Conservation (phyloP, 2,888 invertebrate species). For the Cacoxenus indagator region DNA sequence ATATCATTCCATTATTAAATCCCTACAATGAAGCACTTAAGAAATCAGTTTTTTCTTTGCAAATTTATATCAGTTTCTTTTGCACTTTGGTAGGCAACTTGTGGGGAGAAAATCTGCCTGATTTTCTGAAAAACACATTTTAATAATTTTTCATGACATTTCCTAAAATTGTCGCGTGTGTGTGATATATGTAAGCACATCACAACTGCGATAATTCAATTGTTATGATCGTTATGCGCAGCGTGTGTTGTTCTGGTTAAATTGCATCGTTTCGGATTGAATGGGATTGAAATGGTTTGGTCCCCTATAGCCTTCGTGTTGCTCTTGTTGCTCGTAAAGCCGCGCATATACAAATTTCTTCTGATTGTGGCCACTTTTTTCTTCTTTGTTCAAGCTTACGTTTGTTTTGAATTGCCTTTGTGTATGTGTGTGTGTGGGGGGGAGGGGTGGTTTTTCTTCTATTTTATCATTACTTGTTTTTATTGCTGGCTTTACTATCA, state of each 20-base stretch:
- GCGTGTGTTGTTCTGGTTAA: neutral
- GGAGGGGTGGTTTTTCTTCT: neutral
- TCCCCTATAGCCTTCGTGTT: neutral
- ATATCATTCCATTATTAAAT: neutral
- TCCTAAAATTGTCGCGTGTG: conserved; percentile 48
- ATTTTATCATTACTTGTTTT: neutral
- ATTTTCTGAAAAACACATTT: neutral
- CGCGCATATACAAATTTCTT: neutral
- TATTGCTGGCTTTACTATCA: conserved; percentile 17
- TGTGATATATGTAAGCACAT: conserved; percentile 48
- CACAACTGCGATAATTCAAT: conserved; percentile 62
- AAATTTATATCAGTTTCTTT: conserved; percentile 5
- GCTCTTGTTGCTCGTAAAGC: neutral
- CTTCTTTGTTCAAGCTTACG: neutral
- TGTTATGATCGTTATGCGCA: conserved; percentile 28
- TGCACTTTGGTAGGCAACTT: conserved; percentile 5
- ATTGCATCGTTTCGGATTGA: neutral
- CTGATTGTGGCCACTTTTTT: neutral
- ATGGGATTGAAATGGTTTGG: neutral
- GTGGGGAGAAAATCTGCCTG: neutral
- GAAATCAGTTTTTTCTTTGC: neutral
- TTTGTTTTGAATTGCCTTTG: neutral
- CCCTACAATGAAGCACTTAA: neutral
- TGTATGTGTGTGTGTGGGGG: neutral
- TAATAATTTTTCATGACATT: neutral